Evolutionary conservation across 1,140 invertebrate genomes (phyloP), one percentile per base, ranked within the genome.

Genomic region (Ceratitis capitata): DNA sequence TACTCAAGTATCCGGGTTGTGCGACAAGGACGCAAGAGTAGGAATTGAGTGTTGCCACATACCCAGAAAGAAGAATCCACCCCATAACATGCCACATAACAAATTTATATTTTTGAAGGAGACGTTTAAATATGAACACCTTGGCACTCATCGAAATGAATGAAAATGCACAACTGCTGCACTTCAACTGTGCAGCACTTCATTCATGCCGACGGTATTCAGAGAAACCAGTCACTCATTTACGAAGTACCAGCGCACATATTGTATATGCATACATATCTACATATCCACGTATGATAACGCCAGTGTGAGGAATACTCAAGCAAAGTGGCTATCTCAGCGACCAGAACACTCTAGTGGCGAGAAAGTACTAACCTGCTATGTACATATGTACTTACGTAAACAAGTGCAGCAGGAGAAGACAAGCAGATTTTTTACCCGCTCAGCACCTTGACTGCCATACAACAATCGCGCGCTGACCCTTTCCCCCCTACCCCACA

Each of bases 61-160:
- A n/a, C n/a, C n/a, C n/a, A n/a, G n/a, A n/a, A n/a, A n/a, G n/a
- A n/a, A n/a, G n/a, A n/a, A n/a, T n/a, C n/a, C n/a, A n/a, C n/a
- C n/a, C n/a, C n/a, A n/a, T 53, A 19, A 53, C 47, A 7, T 49
- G 47, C 47, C 7, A 49, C 7, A 49, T 49, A 49, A 14, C 14
- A 49, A 49, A 49, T 49, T 9, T 49, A 49, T 49, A 49, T 14
- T 9, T 49, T 9, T 78, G 39, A 47, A 78, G 69, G 42, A 39
- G 42, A 78, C 19, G 35, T 78, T 78, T 78, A 26, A 78, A 78
- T 78, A 78, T 78, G 69, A 47, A 78, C 69, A 78, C 39, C 69
- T 78, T 78, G 69, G 39, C 39, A 78, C 69, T 78, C 69, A 78
- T 78, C 69, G 45, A 78, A 78, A 78, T 78, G 69, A 78, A 78